phyloP scores from a whole-genome alignment of 2,797 vertebrate genomes.

The Tachyglossus aculeatus region DNA sequence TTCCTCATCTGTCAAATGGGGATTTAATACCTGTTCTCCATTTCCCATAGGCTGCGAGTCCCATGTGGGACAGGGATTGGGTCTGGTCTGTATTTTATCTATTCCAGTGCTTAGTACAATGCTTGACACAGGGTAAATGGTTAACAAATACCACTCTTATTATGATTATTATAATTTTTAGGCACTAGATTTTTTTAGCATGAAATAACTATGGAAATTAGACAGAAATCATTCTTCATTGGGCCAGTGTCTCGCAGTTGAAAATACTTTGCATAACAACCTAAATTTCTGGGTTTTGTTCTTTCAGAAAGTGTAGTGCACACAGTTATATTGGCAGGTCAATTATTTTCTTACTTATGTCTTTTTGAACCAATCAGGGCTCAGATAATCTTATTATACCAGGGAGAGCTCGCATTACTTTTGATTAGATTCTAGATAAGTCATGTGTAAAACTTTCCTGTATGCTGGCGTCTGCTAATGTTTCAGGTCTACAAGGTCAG shows the following conservation, averaged over 20 bases:
- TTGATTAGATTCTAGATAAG: constrained; percentile 72
- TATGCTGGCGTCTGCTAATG: constrained; percentile 61
- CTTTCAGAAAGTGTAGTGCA: not conserved
- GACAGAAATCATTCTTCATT: not conserved
- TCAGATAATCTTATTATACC: constrained; percentile 60
- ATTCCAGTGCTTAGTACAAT: too few relatives aligned
- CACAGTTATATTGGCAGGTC: constrained; percentile 23
- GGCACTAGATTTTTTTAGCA: too few relatives aligned
- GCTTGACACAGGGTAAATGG: too few relatives aligned
- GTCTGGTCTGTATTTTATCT: too few relatives aligned
- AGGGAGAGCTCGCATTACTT: constrained; percentile 59
- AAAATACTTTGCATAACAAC: not conserved
- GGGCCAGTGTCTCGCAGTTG: not conserved
- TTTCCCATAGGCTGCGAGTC: too few relatives aligned
- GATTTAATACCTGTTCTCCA: too few relatives aligned
- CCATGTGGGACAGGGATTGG: too few relatives aligned
- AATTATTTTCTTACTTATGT: constrained; percentile 62
- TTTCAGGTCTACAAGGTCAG: constrained; percentile 82
- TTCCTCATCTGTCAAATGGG: too few relatives aligned
- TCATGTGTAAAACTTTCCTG: constrained; percentile 71
- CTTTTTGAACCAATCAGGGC: constrained; percentile 62
- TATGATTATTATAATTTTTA: too few relatives aligned
- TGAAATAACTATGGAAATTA: too few relatives aligned
- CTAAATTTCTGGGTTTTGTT: not conserved
- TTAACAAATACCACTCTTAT: too few relatives aligned